Conservation (phyloP, 2,888 invertebrate species). For the Aethes cnicana region DNA sequence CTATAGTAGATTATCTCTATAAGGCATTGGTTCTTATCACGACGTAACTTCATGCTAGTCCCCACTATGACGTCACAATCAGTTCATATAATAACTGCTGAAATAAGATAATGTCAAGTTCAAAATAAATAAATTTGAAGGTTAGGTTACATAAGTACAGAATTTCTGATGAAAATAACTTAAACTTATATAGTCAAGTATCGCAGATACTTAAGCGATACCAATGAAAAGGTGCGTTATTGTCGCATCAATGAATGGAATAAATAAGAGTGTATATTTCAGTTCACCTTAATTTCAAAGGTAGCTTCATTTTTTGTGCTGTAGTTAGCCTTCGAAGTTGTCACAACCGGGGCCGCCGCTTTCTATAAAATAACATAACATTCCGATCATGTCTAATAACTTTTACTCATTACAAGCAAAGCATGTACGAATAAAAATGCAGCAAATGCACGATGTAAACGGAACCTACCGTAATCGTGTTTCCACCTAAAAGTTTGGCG, state of each 20-base stretch:
- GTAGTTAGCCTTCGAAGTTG: conserved; percentile 78
- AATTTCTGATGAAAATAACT: conserved; percentile 31
- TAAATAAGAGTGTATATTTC: background rate
- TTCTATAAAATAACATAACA: conserved; percentile 58
- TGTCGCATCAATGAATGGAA: background rate
- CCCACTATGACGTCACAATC: conserved; percentile 7
- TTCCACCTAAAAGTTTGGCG: conserved; percentile 61
- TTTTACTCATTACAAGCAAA: background rate
- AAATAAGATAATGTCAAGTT: conserved; percentile 22
- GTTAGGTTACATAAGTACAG: conserved; percentile 74
- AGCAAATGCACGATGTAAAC: conserved; percentile 29
- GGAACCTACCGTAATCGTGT: conserved; percentile 58
- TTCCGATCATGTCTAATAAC: background rate
- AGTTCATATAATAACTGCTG: conserved; percentile 1
- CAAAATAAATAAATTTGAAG: conserved; percentile 53
- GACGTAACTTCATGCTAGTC: background rate
- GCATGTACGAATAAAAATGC: conserved; percentile 6
- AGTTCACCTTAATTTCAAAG: conserved; percentile 82
- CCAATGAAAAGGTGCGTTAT: background rate
- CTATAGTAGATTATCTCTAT: no score
- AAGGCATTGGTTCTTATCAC: no score
- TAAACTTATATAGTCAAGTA: conserved; percentile 1
- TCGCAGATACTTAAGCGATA: background rate
- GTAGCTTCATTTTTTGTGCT: conserved; percentile 82
- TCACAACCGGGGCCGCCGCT: conserved; percentile 55